Percentiles rank a stretch among this genome's conserved stretches.
These are phyloP conservation scores for Cryptoprocta ferox DNA, from an alignment of 2,797 vertebrate genomes.

Conservation along the genomic window DNA sequence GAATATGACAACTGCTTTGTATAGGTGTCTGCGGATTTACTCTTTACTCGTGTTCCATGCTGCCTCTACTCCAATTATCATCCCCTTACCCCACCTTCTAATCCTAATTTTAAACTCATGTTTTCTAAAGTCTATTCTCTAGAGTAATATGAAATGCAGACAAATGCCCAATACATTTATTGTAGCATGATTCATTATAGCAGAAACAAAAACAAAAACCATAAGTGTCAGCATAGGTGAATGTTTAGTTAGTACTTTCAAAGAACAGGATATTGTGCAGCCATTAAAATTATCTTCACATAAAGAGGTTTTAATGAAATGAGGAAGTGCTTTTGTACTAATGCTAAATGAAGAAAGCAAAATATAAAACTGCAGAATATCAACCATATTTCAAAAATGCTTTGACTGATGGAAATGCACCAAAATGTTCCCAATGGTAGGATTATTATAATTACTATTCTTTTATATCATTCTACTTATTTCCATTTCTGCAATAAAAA, in stretches of 20 bases:
- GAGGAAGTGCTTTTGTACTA: not conserved
- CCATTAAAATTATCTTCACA: slow-evolving; percentile 14
- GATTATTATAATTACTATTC: not conserved
- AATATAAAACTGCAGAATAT: not conserved
- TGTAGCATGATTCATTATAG: not conserved
- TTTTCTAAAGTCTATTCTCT: slow-evolving; percentile 26
- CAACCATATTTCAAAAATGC: slow-evolving; percentile 5
- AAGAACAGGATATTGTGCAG: not conserved
- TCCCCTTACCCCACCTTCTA: not conserved
- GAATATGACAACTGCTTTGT: not conserved
- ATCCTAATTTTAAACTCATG: not conserved
- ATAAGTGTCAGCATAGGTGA: not conserved
- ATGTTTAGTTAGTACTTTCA: slow-evolving; percentile 43
- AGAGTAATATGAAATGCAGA: not conserved
- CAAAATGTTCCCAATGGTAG: not conserved
- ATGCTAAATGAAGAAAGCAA: not conserved
- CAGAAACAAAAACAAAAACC: not conserved
- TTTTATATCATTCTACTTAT: not conserved
- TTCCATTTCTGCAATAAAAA: slow-evolving; percentile 13
- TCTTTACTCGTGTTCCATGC: not conserved
- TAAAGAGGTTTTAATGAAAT: slow-evolving; percentile 43
- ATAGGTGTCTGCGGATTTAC: not conserved
- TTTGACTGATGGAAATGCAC: not conserved
- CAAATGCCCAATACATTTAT: not conserved
- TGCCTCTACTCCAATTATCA: not conserved